phyloP scores from a whole-genome alignment of 2,113 vertebrate genomes.

The Pteronura brasiliensis region DNA sequence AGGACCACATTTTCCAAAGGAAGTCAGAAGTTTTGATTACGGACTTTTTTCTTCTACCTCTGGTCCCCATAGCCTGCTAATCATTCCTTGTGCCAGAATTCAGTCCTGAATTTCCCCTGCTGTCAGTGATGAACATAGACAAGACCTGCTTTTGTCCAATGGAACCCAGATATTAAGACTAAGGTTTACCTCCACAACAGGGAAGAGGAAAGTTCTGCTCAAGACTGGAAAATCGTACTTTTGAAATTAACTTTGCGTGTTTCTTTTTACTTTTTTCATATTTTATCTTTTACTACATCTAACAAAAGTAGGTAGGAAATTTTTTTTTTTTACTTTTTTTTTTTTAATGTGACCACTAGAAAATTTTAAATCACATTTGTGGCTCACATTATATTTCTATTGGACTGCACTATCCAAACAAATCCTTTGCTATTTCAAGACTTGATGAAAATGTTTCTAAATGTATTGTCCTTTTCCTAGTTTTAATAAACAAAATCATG shows the following conservation, averaged over 20 bases:
- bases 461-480: neutral
- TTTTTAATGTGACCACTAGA: neutral
- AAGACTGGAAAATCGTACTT: neutral
- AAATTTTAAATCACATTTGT: neutral
- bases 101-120: neutral
- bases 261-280: neutral
- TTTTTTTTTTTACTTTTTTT: neutral
- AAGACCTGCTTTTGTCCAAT: neutral
- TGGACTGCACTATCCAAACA: neutral
- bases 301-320: neutral
- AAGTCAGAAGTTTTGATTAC: neutral
- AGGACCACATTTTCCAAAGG: neutral
- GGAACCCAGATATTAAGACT: neutral
- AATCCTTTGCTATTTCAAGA: neutral
- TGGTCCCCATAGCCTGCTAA: neutral
- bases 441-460: neutral
- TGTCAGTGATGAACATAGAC: neutral
- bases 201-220: neutral
- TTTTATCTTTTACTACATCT: neutral
- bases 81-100: neutral
- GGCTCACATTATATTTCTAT: neutral
- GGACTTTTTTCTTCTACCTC: neutral
- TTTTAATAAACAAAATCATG: neutral
- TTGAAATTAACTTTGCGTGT: neutral
- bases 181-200: neutral